phyloP scores from a whole-genome alignment of 2,888 invertebrate genomes.

The Papilio demoleus region DNA sequence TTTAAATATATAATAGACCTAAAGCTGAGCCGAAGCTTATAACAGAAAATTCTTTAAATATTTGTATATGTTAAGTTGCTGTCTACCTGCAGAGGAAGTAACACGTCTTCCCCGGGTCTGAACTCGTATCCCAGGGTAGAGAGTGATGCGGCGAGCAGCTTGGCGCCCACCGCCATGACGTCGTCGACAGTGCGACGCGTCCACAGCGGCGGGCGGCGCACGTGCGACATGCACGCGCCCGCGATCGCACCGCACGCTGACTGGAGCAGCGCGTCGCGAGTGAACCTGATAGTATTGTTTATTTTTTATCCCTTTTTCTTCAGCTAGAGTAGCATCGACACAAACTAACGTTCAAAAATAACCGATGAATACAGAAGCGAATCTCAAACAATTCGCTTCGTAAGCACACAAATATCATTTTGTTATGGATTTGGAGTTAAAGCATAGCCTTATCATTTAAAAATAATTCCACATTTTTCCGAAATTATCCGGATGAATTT shows the following conservation, averaged over 20 bases:
- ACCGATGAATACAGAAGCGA: too few species aligned
- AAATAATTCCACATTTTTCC: too few species aligned
- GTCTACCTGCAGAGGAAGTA: slow-evolving; percentile 79
- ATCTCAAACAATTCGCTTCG: too few species aligned
- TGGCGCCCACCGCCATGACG: slow-evolving; percentile 77
- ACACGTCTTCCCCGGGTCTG: slow-evolving; percentile 81
- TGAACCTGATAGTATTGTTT: slow-evolving; percentile 65
- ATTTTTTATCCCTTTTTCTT: too few species aligned
- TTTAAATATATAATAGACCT: background rate
- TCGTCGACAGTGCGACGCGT: slow-evolving; percentile 81
- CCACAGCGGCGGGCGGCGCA: slow-evolving; percentile 84
- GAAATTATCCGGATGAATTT: too few species aligned
- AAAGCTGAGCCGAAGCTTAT: background rate
- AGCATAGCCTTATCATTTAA: too few species aligned
- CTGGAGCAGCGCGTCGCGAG: slow-evolving; percentile 75
- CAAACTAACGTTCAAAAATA: too few species aligned
- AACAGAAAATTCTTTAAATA: background rate
- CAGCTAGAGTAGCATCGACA: too few species aligned
- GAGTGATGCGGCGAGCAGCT: slow-evolving; percentile 76
- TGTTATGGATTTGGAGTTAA: too few species aligned
- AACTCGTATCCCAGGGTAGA: slow-evolving; percentile 81
- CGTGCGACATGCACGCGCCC: slow-evolving; percentile 82
- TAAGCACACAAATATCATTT: too few species aligned
- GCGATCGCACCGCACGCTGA: slow-evolving; percentile 83
- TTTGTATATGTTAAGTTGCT: background rate